A percentile compares a stretch with the other conserved stretches of the same genome.
phyloP scores from a whole-genome alignment of 2,113 vertebrate genomes.

The Balaeniceps rex region DNA sequence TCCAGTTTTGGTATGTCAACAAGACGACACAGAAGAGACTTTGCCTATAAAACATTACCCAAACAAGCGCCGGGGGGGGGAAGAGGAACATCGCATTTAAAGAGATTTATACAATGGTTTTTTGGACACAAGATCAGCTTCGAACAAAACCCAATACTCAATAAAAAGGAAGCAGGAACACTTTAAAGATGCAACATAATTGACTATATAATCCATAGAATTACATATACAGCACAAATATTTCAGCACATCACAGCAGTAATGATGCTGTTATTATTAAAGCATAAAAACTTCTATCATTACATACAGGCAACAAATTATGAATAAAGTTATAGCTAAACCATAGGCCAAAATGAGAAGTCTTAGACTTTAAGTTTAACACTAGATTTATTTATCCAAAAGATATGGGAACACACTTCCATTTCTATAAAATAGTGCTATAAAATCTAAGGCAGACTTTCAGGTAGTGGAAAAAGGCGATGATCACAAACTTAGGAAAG shows the following conservation, averaged over 20 bases:
- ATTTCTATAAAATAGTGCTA: fast-evolving
- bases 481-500: neutral
- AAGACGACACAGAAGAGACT: neutral
- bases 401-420: neutral
- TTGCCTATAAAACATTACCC: neutral
- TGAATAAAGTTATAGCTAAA: neutral
- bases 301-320: neutral
- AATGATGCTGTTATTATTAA: fast-evolving
- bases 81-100: neutral
- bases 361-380: neutral
- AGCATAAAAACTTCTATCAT: neutral
- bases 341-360: neutral
- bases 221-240: fast-evolving
- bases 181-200: neutral
- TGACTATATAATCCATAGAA: neutral
- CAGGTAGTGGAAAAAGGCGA: neutral
- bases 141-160: neutral
- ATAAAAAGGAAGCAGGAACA: neutral
- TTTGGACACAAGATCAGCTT: neutral
- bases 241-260: neutral
- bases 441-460: neutral
- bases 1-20: neutral
- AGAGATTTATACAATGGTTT: neutral
- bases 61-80: fast-evolving
- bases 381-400: neutral